These are phyloP conservation scores for Hyles vespertilio DNA, from an alignment of 1,140 invertebrate species.

Conservation along the genomic window DNA sequence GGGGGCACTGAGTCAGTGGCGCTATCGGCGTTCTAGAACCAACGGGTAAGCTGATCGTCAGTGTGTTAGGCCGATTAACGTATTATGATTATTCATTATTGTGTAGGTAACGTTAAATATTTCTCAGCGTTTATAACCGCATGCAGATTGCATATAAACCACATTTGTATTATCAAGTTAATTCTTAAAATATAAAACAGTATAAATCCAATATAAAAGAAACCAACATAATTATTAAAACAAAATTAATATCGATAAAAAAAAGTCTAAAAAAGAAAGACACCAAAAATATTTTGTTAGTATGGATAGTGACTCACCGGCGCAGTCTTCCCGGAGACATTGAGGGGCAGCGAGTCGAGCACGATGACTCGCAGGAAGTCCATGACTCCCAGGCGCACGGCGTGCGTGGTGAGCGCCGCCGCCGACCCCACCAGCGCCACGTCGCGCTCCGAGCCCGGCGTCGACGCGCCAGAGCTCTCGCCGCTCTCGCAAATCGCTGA, in stretches of 20 bases:
- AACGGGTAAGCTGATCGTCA: conserved; percentile 35
- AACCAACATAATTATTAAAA: too few species aligned
- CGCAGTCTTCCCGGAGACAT: conserved; percentile 82
- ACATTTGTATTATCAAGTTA: too few species aligned
- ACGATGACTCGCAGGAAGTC: conserved; percentile 96
- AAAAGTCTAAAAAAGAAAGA: too few species aligned
- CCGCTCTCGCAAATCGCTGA: conserved; percentile 77
- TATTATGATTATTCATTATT: neutral
- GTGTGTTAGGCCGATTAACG: conserved; percentile 24
- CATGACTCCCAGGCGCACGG: conserved; percentile 93
- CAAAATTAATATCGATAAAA: too few species aligned
- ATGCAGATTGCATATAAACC: too few species aligned
- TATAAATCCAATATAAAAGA: too few species aligned
- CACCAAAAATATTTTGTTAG: too few species aligned
- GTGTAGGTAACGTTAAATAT: too few species aligned
- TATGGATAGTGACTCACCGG: conserved; percentile 61
- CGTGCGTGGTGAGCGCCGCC: conserved; percentile 85
- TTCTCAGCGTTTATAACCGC: too few species aligned
- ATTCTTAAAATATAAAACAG: too few species aligned
- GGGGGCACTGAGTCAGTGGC: conserved; percentile 56
- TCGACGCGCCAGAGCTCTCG: conserved; percentile 86
- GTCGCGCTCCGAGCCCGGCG: conserved; percentile 78
- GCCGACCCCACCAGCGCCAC: conserved; percentile 74
- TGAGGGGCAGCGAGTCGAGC: conserved; percentile 93
- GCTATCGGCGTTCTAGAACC: conserved; percentile 52